Conservation (phyloP, 1,140 invertebrate genomes). For the Eriocheir sinensis region DNA sequence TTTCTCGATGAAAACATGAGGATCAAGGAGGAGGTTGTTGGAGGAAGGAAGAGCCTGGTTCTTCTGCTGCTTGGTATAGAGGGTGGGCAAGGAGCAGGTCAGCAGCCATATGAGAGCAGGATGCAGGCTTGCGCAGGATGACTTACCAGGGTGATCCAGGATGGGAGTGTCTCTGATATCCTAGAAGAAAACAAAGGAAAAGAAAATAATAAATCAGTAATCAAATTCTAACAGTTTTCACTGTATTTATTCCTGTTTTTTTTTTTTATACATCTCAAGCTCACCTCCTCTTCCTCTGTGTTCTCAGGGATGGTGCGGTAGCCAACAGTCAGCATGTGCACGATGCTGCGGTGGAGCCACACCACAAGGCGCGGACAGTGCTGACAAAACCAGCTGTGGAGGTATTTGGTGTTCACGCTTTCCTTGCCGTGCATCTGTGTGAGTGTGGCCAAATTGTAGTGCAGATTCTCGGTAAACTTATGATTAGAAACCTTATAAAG, state of each 20-base stretch:
- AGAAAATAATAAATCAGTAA: too few relatives aligned
- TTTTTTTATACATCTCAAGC: neutral
- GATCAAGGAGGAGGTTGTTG: constrained; percentile 75
- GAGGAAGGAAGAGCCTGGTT: constrained; percentile 80
- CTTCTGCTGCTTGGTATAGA: constrained; percentile 86
- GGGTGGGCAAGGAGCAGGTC: constrained; percentile 87
- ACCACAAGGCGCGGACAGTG: constrained; percentile 89
- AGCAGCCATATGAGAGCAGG: constrained; percentile 88
- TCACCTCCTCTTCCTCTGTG: constrained; percentile 64
- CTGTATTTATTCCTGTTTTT: neutral
- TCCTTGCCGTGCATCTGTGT: constrained; percentile 87
- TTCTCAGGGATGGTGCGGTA: constrained; percentile 85
- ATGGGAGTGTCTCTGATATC: constrained; percentile 80
- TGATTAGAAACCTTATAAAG: too few relatives aligned
- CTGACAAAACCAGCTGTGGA: constrained; percentile 90
- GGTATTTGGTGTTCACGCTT: constrained; percentile 87
- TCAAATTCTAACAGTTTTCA: too few relatives aligned
- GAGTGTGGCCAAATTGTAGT: neutral
- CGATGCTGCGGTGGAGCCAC: constrained; percentile 89
- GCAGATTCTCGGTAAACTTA: too few relatives aligned
- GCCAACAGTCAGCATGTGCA: constrained; percentile 87
- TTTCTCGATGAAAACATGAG: constrained; percentile 85
- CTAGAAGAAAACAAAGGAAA: constrained; percentile 63
- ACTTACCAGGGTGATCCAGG: constrained; percentile 80
- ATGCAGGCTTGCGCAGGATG: constrained; percentile 80